These are phyloP conservation scores for Orcinus orca DNA, from an alignment of 2,113 vertebrate species.

Conservation along the genomic window DNA sequence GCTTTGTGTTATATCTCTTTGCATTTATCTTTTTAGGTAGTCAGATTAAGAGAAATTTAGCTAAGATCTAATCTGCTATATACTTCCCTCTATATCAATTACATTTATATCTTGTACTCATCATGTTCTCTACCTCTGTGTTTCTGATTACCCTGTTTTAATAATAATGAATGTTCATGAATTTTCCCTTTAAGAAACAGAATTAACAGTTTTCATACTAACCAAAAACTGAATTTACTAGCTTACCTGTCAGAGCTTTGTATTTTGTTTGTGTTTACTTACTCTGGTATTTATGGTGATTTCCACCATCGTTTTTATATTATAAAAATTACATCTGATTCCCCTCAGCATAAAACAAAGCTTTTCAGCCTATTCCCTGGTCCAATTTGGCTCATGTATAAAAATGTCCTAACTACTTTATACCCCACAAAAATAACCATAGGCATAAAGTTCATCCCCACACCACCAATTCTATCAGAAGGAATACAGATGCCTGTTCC, in stretches of 20 bases:
- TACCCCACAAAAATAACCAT: not conserved
- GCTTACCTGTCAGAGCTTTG: not conserved
- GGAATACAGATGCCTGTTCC: too few species aligned
- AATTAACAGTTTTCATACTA: not conserved
- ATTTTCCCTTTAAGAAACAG: conserved; percentile 34
- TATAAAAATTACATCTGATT: not conserved
- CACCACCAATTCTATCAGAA: not conserved
- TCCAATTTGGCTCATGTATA: not conserved
- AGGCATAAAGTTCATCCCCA: not conserved
- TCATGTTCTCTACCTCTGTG: not conserved
- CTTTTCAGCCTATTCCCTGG: not conserved
- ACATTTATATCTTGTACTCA: not conserved
- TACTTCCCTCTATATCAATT: not conserved
- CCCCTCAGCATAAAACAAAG: not conserved
- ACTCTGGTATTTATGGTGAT: not conserved
- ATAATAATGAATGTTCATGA: not conserved
- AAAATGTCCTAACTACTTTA: not conserved
- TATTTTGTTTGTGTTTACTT: not conserved
- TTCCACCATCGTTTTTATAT: conserved; percentile 1
- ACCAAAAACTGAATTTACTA: not conserved
- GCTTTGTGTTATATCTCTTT: not conserved
- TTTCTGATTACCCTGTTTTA: not conserved
- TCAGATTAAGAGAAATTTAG: not conserved
- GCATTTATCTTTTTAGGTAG: not conserved
- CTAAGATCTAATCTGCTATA: not conserved